Conservation (phyloP, 2,113 vertebrate species). For the Antigone vipio region DNA sequence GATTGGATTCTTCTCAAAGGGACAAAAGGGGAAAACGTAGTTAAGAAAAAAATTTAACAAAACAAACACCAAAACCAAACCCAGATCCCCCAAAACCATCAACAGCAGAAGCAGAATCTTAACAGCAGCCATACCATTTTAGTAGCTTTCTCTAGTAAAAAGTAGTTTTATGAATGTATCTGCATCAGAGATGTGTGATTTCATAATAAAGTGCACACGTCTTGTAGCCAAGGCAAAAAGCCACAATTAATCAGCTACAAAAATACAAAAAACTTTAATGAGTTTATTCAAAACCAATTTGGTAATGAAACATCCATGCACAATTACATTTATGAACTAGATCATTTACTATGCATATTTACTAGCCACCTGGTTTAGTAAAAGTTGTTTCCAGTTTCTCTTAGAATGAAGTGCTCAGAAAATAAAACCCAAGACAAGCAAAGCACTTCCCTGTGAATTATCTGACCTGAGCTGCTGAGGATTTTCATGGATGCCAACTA, state of each 20-base stretch:
- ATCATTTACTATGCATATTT: neutral
- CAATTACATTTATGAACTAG: neutral
- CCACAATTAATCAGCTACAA: neutral
- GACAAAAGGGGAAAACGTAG: neutral
- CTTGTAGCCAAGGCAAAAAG: neutral
- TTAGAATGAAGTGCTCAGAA: neutral
- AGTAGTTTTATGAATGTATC: neutral
- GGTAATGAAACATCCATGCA: neutral
- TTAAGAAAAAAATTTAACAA: neutral
- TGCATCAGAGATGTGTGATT: neutral
- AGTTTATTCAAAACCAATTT: neutral
- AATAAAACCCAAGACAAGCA: neutral
- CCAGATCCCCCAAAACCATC: neutral
- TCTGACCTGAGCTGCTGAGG: conserved; percentile 93
- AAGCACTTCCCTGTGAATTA: neutral
- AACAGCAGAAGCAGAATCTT: neutral
- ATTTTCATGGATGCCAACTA: conserved; percentile 91
- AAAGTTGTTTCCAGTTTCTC: neutral
- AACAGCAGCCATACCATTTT: neutral
- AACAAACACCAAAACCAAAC: neutral
- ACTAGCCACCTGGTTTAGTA: neutral
- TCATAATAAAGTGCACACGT: neutral
- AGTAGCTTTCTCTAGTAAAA: neutral
- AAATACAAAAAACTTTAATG: neutral
- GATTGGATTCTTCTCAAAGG: neutral